These are phyloP conservation scores for Zaprionus ornatus DNA, from an alignment of 1,140 invertebrate species.

Conservation along the genomic window DNA sequence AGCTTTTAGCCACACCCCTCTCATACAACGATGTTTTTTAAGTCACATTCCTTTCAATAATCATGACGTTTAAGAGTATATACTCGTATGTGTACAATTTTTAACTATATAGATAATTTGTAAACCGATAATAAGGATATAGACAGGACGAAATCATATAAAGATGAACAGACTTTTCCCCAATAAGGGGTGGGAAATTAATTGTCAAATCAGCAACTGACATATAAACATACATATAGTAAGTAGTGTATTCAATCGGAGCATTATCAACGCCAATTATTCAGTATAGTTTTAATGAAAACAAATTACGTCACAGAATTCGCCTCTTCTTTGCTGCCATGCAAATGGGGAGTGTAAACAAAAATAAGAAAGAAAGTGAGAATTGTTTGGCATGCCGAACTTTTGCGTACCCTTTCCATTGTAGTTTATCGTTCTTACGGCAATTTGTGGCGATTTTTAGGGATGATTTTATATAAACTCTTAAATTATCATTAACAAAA, in stretches of 20 bases:
- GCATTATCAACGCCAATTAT: neutral
- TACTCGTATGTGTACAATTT: no score
- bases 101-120: no score
- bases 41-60: no score
- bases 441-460: no score
- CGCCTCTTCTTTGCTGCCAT: neutral
- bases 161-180: neutral
- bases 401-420: neutral
- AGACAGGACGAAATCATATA: no score
- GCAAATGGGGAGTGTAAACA: neutral
- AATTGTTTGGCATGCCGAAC: neutral
- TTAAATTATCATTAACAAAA: no score
- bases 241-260: neutral
- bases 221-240: neutral
- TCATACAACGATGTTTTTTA: no score
- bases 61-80: no score
- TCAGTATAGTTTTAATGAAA: neutral
- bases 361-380: neutral
- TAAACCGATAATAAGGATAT: neutral
- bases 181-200: neutral
- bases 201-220: neutral
- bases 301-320: neutral
- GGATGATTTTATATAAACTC: no score
- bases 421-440: no score
- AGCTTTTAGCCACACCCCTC: no score